Conservation (phyloP, 2,113 vertebrate species). For the Hystrix brachyura region DNA sequence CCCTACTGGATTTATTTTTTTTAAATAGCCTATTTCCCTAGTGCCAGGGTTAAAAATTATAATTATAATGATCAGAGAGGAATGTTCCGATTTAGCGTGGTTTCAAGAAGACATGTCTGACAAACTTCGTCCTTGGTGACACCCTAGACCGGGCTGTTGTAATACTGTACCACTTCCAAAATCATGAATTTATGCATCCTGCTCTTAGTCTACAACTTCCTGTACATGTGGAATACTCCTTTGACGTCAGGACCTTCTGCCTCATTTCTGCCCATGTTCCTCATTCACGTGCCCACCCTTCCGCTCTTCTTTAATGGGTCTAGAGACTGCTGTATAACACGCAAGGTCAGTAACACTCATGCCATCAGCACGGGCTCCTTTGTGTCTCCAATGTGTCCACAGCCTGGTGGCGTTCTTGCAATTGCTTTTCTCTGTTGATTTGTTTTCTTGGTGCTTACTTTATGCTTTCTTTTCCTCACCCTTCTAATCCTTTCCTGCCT, state of each 20-base stretch:
- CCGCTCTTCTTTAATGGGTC: neutral
- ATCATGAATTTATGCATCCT: neutral
- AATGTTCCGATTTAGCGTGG: neutral
- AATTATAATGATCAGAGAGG: neutral
- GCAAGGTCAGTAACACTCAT: neutral
- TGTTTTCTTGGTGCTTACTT: neutral
- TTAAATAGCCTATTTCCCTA: neutral
- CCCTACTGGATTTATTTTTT: constrained; percentile 32
- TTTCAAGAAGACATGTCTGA: constrained; percentile 10
- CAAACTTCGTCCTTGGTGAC: neutral
- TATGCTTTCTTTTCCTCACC: neutral
- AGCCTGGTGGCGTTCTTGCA: neutral
- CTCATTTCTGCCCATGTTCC: neutral
- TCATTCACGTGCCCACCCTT: neutral
- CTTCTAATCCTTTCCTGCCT: neutral
- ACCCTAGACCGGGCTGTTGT: neutral
- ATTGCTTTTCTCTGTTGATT: neutral
- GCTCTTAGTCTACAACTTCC: neutral
- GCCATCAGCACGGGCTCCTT: neutral
- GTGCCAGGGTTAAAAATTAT: neutral
- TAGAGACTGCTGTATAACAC: neutral
- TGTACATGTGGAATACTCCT: neutral
- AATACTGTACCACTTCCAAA: neutral
- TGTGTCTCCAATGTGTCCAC: neutral
- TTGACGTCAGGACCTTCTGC: neutral